Evolutionary conservation across 1,140 invertebrate genomes (phyloP).

Genomic region (Hylaeus anthracinus): DNA sequence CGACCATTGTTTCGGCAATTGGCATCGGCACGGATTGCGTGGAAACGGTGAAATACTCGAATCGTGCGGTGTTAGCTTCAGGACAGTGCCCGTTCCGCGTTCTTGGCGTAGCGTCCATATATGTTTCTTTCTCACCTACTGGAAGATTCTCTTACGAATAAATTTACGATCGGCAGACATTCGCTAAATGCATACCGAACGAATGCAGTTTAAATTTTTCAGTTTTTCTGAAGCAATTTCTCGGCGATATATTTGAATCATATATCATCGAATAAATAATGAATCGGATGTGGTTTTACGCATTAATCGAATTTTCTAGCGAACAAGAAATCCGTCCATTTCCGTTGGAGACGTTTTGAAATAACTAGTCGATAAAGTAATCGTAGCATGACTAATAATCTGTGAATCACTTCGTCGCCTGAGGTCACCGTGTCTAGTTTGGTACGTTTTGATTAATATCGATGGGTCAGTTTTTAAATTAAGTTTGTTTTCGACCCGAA

Average conservation of each 20-base stretch:
- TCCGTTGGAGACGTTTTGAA: background rate
- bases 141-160: background rate
- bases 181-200: background rate
- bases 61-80: constrained; percentile 24
- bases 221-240: background rate
- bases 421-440: background rate
- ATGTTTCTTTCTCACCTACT: background rate
- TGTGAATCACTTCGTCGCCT: background rate
- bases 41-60: constrained; percentile 37
- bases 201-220: too few relatives aligned
- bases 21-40: constrained; percentile 37
- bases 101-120: constrained; percentile 24
- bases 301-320: too few relatives aligned
- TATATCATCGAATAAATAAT: too few relatives aligned
- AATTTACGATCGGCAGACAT: background rate
- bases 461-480: background rate
- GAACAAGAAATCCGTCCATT: too few relatives aligned
- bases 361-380: background rate
- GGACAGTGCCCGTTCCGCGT: constrained; percentile 46
- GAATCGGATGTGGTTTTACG: too few relatives aligned
- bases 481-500: background rate
- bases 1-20: constrained; percentile 45
- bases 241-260: too few relatives aligned
- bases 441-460: background rate
- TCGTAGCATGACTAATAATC: background rate